These are phyloP conservation scores for Bilobella aurantiaca DNA, from an alignment of 1,140 invertebrate species.

Conservation along the genomic window DNA sequence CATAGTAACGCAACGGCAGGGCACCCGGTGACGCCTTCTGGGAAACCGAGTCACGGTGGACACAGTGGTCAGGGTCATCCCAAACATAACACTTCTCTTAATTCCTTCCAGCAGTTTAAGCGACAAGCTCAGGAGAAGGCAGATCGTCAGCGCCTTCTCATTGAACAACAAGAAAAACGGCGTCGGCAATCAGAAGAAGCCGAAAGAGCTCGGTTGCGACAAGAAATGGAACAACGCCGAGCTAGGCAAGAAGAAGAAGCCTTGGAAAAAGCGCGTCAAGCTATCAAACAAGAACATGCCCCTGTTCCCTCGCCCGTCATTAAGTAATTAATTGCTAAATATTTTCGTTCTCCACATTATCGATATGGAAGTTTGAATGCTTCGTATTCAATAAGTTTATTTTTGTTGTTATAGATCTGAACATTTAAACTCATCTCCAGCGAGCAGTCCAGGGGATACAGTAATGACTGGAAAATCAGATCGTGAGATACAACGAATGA, in stretches of 20 bases:
- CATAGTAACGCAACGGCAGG: slow-evolving; percentile 23
- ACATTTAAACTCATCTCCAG: slow-evolving; percentile 40
- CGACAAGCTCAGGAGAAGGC: slow-evolving; percentile 91
- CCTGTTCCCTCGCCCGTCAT: neutral
- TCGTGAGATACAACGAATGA: slow-evolving; percentile 56
- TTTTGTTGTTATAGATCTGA: slow-evolving; percentile 7
- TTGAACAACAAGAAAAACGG: slow-evolving; percentile 69
- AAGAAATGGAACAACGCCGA: slow-evolving; percentile 65
- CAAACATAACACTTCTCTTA: slow-evolving; percentile 34
- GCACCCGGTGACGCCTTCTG: slow-evolving; percentile 11
- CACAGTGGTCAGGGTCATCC: neutral
- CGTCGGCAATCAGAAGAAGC: slow-evolving; percentile 69
- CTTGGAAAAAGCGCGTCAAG: slow-evolving; percentile 54
- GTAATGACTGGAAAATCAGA: slow-evolving; percentile 53
- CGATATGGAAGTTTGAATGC: too few species aligned
- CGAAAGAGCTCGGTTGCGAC: slow-evolving; percentile 63
- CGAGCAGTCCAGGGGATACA: slow-evolving; percentile 47
- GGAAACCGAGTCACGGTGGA: slow-evolving; percentile 5
- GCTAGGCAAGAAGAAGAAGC: slow-evolving; percentile 70
- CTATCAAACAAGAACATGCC: slow-evolving; percentile 23
- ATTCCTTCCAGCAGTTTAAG: slow-evolving; percentile 73
- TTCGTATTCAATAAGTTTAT: neutral
- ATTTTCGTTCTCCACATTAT: neutral
- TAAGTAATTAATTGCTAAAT: neutral
- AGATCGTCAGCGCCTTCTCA: slow-evolving; percentile 71